Conservation (phyloP, 92 coral and sea anemone genomes). For the Montipora capitata region DNA sequence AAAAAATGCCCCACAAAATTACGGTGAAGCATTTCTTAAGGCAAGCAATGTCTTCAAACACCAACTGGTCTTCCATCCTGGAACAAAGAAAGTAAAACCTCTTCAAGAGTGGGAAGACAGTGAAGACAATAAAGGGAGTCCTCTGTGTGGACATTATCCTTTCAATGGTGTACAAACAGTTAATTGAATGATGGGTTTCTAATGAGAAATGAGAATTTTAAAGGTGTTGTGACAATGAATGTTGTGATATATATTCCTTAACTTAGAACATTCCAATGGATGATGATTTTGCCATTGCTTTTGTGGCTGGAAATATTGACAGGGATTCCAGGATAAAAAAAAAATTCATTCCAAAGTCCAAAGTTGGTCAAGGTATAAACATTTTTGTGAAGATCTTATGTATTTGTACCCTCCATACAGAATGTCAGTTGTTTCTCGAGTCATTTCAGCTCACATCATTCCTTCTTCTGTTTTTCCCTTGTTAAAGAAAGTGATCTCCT, state of each 20-base stretch:
- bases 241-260: background rate
- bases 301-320: constrained; percentile 17
- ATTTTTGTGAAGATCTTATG: background rate
- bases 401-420: background rate
- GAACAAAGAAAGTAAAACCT: background rate
- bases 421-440: background rate
- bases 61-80: background rate
- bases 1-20: constrained; percentile 10
- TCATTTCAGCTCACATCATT: background rate
- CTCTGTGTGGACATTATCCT: constrained; percentile 15
- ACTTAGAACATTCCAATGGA: background rate
- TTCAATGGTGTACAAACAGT: background rate
- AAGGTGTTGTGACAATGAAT: background rate
- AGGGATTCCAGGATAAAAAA: constrained; percentile 2
- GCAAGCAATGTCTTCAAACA: constrained; percentile 17
- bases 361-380: background rate
- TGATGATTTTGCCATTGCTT: background rate
- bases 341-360: constrained; percentile 9
- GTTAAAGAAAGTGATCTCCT: background rate
- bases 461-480: background rate
- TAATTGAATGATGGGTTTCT: background rate
- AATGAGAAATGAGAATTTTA: background rate
- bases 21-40: background rate
- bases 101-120: background rate
- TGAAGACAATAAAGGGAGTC: background rate